Base-by-base conservation (phyloP, 2,888 invertebrate genomes). In the Ypsolopha sequella region DNA sequence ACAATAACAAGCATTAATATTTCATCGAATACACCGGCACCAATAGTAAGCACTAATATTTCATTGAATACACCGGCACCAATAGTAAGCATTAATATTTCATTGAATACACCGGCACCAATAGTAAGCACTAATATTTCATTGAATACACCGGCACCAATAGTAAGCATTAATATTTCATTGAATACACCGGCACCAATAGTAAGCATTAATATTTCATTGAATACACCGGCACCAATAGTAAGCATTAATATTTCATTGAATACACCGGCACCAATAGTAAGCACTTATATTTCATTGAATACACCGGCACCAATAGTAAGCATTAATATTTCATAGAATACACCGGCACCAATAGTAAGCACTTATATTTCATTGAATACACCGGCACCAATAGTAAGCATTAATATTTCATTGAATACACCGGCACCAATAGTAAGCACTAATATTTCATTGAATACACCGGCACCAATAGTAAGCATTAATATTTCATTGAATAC, bases 71-170 rank as follows among this genome's bases (percentile, higher is more conserved):
- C 9, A 76, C 78, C 1, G 68, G 65, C 2, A 65, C 73, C 0
- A 73, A 68, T 55, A 68, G 80, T 80, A 61, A 72, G 76, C n/a
- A n/a, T n/a, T n/a, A n/a, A n/a, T n/a, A n/a, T 64, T 43, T 77
- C 0, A 58, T 73, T 8, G 60, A 61, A 0, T 62, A 65, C 9
- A 76, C 78, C 1, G 68, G 65, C 2, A 65, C 73, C 0, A 73
- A 68, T 55, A 68, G 80, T 80, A 61, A 72, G 76, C n/a, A n/a
- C n/a, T n/a, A n/a, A n/a, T n/a, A n/a, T 64, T 43, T 77, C 0
- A 58, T 73, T 8, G 60, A 61, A 0, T 62, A 65, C 9, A 76
- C 78, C 1, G 68, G 65, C 2, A 65, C 73, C 0, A 73, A 68
- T 55, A 68, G 80, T 80, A 61, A 72, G 76, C n/a, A n/a, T n/a